Conservation (phyloP, 2,113 vertebrate genomes). For the Daubentonia madagascariensis region DNA sequence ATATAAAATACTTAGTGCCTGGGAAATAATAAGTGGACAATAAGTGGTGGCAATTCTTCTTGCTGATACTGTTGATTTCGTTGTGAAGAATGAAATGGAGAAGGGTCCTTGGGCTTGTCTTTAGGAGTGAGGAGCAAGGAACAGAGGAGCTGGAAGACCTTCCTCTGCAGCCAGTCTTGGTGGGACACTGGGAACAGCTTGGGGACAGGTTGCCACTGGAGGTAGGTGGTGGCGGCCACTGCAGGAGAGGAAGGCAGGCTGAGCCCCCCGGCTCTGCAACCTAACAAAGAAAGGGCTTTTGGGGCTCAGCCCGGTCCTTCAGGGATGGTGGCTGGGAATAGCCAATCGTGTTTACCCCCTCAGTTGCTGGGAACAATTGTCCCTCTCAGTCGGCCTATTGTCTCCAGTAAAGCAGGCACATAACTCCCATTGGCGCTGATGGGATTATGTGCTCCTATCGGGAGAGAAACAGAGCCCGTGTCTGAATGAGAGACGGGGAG, state of each 20-base stretch:
- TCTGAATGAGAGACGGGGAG: neutral
- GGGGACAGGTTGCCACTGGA: neutral
- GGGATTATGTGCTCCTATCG: constrained; percentile 49
- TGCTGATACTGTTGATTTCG: neutral
- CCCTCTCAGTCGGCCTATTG: constrained; percentile 60
- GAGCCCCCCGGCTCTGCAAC: neutral
- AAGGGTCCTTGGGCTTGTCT: neutral
- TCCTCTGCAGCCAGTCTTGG: neutral
- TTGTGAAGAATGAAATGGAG: neutral
- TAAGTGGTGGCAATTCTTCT: neutral
- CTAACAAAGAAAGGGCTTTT: constrained; percentile 50
- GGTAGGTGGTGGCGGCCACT: neutral
- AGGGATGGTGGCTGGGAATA: constrained; percentile 51
- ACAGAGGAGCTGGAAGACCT: neutral
- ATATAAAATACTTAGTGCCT: neutral
- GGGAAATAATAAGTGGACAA: neutral
- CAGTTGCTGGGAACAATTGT: constrained; percentile 67
- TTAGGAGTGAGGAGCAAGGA: neutral
- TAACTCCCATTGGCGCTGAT: constrained; percentile 34
- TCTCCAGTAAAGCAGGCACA: constrained; percentile 39
- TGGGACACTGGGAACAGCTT: neutral
- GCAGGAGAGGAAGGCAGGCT: neutral
- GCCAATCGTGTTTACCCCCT: constrained; percentile 64
- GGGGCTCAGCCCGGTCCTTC: neutral
- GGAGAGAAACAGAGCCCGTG: constrained; percentile 50